Evolutionary conservation across 2,888 invertebrate species (phyloP).

Genomic region (Anoplius nigerrimus): DNA sequence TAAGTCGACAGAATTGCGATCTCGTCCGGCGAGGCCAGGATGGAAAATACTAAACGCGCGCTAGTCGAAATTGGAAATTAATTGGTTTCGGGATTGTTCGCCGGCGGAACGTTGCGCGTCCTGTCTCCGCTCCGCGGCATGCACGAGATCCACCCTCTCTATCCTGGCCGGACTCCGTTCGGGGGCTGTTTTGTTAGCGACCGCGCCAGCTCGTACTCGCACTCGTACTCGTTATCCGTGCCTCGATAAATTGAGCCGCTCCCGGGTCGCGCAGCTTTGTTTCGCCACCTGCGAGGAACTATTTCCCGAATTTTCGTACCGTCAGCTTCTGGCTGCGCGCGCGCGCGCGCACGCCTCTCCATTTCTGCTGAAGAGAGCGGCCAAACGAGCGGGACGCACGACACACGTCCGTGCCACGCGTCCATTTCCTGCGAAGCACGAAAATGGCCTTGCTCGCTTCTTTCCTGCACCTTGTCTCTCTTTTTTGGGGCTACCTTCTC

Average conservation of each 20-base stretch:
- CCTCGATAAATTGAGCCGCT: constrained; percentile 26
- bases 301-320: constrained; percentile 27
- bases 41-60: constrained; percentile 9
- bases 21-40: background rate
- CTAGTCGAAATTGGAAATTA: constrained; percentile 36
- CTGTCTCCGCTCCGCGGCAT: too few species aligned
- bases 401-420: too few species aligned
- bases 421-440: too few species aligned
- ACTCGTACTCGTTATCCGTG: constrained; percentile 37
- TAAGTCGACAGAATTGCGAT: background rate
- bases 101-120: constrained; percentile 13
- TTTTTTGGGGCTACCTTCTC: too few species aligned
- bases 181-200: constrained; percentile 20
- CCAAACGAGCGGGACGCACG: too few species aligned
- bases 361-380: too few species aligned
- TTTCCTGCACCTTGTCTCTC: too few species aligned
- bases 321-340: too few species aligned
- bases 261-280: constrained; percentile 31
- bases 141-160: constrained; percentile 11
- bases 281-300: constrained; percentile 22
- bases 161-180: constrained; percentile 27
- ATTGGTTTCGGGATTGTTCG: constrained; percentile 41
- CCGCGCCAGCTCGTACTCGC: too few species aligned
- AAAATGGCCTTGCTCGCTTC: too few species aligned
- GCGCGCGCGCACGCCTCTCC: too few species aligned